These are phyloP conservation scores for Protodeltote pygarga DNA, from an alignment of 2,888 invertebrate species.

Conservation along the genomic window DNA sequence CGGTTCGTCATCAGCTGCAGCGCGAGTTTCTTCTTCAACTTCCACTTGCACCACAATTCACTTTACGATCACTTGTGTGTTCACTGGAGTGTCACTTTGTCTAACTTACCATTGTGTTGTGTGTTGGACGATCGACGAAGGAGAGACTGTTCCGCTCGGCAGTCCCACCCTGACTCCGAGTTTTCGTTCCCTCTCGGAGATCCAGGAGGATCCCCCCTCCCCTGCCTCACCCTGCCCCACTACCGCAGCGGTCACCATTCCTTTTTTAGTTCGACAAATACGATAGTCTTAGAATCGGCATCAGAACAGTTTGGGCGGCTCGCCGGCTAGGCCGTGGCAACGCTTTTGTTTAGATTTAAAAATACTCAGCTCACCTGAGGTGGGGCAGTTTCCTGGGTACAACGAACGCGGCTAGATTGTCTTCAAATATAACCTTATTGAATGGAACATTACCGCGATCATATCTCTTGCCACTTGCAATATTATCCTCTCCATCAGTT, in stretches of 20 bases:
- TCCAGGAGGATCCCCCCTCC: conserved; percentile 66
- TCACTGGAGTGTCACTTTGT: conserved; percentile 56
- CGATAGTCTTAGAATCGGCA: conserved; percentile 67
- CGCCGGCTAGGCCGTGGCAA: conserved; percentile 62
- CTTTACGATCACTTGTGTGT: conserved; percentile 47
- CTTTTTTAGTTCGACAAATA: conserved; percentile 83
- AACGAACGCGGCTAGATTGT: conserved; percentile 46
- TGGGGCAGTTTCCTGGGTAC: conserved; percentile 56
- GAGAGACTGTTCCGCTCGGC: conserved; percentile 84
- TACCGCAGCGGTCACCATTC: conserved; percentile 65
- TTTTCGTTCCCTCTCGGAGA: conserved; percentile 62
- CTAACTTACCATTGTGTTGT: conserved; percentile 82
- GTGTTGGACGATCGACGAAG: conserved; percentile 81
- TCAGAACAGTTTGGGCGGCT: conserved; percentile 70
- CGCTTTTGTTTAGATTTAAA: conserved; percentile 66
- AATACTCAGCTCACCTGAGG: conserved; percentile 73
- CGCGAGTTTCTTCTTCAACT: conserved; percentile 32
- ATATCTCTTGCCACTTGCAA: conserved; percentile 2
- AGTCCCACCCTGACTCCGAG: conserved; percentile 86
- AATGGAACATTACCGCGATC: conserved; percentile 27
- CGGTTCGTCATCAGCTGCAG: conserved; percentile 8
- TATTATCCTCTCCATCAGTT: conserved; percentile 1
- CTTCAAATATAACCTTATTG: conserved; percentile 41
- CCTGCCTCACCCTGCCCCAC: conserved; percentile 50
- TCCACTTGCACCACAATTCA: conserved; percentile 60